Base-by-base conservation (phyloP, 2,797 vertebrate genomes). In the Manis javanica region DNA sequence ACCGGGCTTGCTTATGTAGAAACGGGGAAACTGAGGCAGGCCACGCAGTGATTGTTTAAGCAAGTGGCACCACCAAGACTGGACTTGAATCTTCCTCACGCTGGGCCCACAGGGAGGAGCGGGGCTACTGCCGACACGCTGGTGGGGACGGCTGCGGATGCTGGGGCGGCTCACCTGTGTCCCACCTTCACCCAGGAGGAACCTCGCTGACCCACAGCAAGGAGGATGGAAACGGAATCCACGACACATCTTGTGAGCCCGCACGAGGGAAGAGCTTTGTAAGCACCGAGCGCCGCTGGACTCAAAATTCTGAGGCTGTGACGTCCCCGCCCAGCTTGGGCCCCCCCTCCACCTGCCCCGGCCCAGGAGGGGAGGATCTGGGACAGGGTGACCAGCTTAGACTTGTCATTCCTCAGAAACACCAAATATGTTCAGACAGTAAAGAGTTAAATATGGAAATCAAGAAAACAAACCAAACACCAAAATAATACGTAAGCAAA, bases 131-230 rank as follows among this genome's bases (percentile, higher is more conserved):
- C 9, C 11, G 2, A 46, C 9, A 46, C 10, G 46, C 46, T 46
- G 46, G 7, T 46, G 46, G 46, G 11, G 46, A 46, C 2, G 9
- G 46, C 46, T 11, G 46, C 1, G 46, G 10, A 46, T 11, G 46
- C 46, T 9, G 46, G 46, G 46, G 9, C 46, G 10, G 2, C 46
- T 46, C 46, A 46, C 10, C 74, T 53, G 31, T 7, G 19, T 53
- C 74, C 49, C n/a, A 49, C 49, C 42, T 1, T 3, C 1, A 29
- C 59, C 29, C 19, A 2, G 42, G 0, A 7, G 3, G 42, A 0
- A 7, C 42, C 14, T 7, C 3, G 10, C 75, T 49, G 12, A n/a
- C 21, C 19, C 31, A 24, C 3, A 18, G 68, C 51, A 5, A 63
- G 31, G 18, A 63, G 2, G 26, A 7, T 6, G 7, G 42, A 49